Evolutionary conservation across 2,888 invertebrate species (phyloP).

Genomic region (Macropis europaea): DNA sequence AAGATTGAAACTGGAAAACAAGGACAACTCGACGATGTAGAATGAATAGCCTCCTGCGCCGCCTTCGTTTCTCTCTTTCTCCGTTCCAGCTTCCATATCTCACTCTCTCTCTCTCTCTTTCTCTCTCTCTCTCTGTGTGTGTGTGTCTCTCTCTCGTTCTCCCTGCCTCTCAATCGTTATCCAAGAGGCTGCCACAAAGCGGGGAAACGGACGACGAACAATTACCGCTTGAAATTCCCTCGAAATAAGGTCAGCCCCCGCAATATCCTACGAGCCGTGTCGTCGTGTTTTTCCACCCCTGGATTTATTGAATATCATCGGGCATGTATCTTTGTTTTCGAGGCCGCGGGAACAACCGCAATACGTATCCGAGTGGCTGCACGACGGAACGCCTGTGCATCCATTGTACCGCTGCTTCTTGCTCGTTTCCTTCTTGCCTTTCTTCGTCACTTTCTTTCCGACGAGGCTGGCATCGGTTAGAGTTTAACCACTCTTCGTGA

Average conservation of each 20-base stretch:
- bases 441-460: not conserved
- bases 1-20: constrained; percentile 59
- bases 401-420: not conserved
- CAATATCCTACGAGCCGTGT: constrained; percentile 52
- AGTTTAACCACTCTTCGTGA: too few relatives aligned
- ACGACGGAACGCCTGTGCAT: not conserved
- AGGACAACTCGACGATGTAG: constrained; percentile 37
- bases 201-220: constrained; percentile 49
- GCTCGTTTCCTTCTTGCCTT: not conserved
- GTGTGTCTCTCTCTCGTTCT: too few relatives aligned
- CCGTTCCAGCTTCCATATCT: too few relatives aligned
- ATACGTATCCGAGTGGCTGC: not conserved
- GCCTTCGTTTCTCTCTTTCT: constrained; percentile 44
- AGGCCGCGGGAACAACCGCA: constrained; percentile 3
- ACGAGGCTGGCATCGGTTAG: not conserved
- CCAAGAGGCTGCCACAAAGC: constrained; percentile 29
- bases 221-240: constrained; percentile 64
- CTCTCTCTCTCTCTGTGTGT: too few relatives aligned
- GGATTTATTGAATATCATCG: constrained; percentile 47
- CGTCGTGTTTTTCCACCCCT: constrained; percentile 26
- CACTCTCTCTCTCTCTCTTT: too few relatives aligned
- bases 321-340: constrained; percentile 23
- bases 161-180: constrained; percentile 48
- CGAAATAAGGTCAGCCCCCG: constrained; percentile 63
- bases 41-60: constrained; percentile 43